Base-by-base conservation (phyloP, 2,797 vertebrate genomes). In the Paratrypauchen microcephalus region DNA sequence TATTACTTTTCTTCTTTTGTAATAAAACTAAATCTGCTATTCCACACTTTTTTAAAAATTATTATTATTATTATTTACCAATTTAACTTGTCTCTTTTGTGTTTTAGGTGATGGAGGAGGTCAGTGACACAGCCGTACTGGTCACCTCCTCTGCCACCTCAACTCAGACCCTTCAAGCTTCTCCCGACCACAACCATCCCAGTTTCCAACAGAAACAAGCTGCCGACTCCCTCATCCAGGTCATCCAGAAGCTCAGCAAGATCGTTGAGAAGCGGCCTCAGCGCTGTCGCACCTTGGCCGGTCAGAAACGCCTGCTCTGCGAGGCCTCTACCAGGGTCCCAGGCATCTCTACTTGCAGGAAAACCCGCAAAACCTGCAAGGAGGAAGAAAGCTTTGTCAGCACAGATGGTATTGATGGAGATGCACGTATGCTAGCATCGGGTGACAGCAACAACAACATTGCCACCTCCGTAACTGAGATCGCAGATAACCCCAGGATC, bases 201-300 rank as follows among this genome's bases (percentile, higher is more conserved):
- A 83, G 89, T 23, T 91, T 94, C 75, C 92, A 90, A 57, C 94
- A 94, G 83, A 92, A 90, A 74, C 95, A 94, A 66, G 87, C 91
- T 0, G 91, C 95, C 0, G 95, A 98, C 74, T 97, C 97, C 0
- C 92, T 99, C 62, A 96, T 98, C 81, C 95, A 97, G 15, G 97
- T 99, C 73, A 99, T 99, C 24, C 95, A 99, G 84, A 99, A 98
- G 77, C 94, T 99, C 82, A 98, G 95, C 86, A 97, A 95, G 86
- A 98, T 99, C 19, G 97, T 99, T 62, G 96, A 97, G 84, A 95
- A 97, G 83, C 94, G 94, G 45, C 95, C 96, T 2, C 94, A 87
- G 81, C 87, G 94, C 36, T 94, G 91, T 80, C 96, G 93, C 84
- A 82, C 92, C 57, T 52, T 94, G 26, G 92, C 93, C 19, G 95